A percentile compares a stretch with the other conserved stretches of the same genome.
These are phyloP conservation scores for Seriola quinqueradiata DNA, from an alignment of 2,113 vertebrate genomes.

Conservation along the genomic window DNA sequence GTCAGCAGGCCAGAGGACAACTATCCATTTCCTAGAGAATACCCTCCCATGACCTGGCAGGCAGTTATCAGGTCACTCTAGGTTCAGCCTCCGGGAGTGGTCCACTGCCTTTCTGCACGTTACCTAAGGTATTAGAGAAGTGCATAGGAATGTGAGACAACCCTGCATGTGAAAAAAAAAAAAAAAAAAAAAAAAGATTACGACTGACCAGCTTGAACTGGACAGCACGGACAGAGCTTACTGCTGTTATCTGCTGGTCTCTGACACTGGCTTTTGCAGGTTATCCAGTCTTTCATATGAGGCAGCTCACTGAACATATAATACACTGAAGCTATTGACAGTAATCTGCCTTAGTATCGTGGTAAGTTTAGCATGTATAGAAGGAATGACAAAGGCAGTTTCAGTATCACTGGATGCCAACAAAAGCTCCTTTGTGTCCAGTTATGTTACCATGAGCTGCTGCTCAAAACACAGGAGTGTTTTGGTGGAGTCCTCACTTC, in stretches of 20 bases:
- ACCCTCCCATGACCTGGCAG: slow-evolving; percentile 54
- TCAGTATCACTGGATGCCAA: slow-evolving; percentile 64
- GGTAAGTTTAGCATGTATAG: slow-evolving; percentile 50
- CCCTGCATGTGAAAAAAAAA: slow-evolving; percentile 14
- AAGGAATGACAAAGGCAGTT: slow-evolving; percentile 65
- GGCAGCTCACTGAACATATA: slow-evolving; percentile 1
- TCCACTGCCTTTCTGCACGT: slow-evolving; percentile 30
- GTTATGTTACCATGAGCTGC: slow-evolving; percentile 61
- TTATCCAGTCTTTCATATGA: slow-evolving; percentile 44
- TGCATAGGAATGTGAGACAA: slow-evolving; percentile 48
- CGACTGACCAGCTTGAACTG: neutral
- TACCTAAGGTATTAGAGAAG: slow-evolving; percentile 40
- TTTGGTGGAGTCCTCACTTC: slow-evolving; percentile 50
- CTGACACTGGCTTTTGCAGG: slow-evolving; percentile 30
- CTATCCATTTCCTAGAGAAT: slow-evolving; percentile 67
- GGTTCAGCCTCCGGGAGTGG: slow-evolving; percentile 66
- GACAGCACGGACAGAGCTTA: neutral
- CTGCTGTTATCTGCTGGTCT: slow-evolving; percentile 21
- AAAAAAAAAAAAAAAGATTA: neutral
- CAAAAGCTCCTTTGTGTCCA: slow-evolving; percentile 71
- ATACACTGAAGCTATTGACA: slow-evolving; percentile 49
- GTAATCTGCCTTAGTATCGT: slow-evolving; percentile 55
- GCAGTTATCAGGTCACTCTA: slow-evolving; percentile 67
- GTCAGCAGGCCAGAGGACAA: slow-evolving; percentile 67
- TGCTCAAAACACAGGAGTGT: slow-evolving; percentile 38